Base-by-base conservation (phyloP, 2,888 invertebrate genomes). In the Cheilosia variabilis region DNA sequence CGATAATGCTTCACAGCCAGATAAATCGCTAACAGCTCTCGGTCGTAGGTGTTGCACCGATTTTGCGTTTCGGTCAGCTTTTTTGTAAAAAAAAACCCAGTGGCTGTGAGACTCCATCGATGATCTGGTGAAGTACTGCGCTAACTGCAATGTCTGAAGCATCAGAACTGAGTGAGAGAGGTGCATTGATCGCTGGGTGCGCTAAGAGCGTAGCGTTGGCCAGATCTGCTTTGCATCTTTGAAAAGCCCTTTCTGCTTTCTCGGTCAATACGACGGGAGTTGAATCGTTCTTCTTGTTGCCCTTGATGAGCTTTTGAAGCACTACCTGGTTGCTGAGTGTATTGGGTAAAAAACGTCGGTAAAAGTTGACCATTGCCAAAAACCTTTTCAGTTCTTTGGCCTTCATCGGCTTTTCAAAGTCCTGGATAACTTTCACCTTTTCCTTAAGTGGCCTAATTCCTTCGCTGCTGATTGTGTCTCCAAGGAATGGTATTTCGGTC, bases 21-120 rank as follows among this genome's bases (percentile, higher is more conserved):
- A 71, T 91, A 92, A 3, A 90, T 90, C 0, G 91, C 92, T 4
- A 91, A 87, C 0, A 93, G 88, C 84, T 92, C 91, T 2, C 91
- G 41, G 77, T 93, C 92, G 78, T 91, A 92, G 0, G 87, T 78
- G 13, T 77, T 73, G 22, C 91, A 92, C 3, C 90, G 90, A n/a
- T 60, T 72, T 78, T 92, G 89, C 0, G 90, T 72, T 0, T 89
- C 81, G 19, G 79, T 88, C 1, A 92, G 77, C 50, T 90, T 90
- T 52, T 87, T 88, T 0, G 91, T 91, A n/a, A n/a, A 71, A 90
- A 92, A 66, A 88, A 87, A 43, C 71, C 79, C 2, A 87, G 60
- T 24, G 87, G 88, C 58, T 84, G 19, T 72, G 62, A 76, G 13
- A 55, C 41, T 53, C 52, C 62, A 19, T 87, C 52, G 4, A 80